Conservation (phyloP, 2,113 vertebrate species). For the Saguinus midas region DNA sequence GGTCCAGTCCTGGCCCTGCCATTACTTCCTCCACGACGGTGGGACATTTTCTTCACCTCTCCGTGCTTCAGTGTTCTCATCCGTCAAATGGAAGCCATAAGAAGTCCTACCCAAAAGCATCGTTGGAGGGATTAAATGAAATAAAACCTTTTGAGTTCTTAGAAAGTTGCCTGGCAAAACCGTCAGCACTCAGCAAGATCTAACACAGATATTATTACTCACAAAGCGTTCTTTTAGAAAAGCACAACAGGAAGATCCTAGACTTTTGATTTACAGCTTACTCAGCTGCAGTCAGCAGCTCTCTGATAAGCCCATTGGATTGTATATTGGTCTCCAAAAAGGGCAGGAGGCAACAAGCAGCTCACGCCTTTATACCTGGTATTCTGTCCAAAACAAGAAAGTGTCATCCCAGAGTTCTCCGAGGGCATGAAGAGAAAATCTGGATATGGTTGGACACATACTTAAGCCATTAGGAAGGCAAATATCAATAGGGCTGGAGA, state of each 20-base stretch:
- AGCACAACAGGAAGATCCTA: background rate
- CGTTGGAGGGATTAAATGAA: background rate
- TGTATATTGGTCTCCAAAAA: background rate
- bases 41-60: background rate
- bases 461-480: background rate
- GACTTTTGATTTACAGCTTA: background rate
- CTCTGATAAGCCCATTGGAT: background rate
- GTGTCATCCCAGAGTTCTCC: background rate
- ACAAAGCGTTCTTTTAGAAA: background rate
- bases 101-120: background rate
- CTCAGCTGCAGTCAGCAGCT: background rate
- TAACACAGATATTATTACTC: background rate
- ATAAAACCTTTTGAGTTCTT: background rate
- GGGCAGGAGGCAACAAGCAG: background rate
- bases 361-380: background rate
- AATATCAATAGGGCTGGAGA: background rate
- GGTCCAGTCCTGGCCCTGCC: fast-evolving
- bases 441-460: background rate
- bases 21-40: background rate
- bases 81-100: background rate
- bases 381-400: background rate
- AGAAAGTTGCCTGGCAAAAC: background rate
- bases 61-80: background rate
- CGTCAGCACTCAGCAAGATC: background rate
- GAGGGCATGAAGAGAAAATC: background rate